These are phyloP conservation scores for Nesometra sesokonis DNA, from an alignment of 35 echinoderm and acorn worm genomes.

Conservation along the genomic window DNA sequence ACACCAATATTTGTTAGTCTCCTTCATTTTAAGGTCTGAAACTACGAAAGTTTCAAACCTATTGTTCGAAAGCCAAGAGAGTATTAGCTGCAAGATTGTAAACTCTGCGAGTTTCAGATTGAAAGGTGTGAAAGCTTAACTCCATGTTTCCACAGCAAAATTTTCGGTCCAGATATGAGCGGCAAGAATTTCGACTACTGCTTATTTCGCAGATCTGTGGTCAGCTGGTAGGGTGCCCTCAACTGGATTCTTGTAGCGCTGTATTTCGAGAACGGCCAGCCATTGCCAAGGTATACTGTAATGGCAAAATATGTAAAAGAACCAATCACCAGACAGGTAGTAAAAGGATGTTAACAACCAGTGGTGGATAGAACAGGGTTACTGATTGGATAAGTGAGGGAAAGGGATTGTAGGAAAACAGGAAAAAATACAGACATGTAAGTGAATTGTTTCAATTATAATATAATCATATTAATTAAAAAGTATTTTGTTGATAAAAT, in stretches of 20 bases:
- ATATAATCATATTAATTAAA: too few relatives aligned
- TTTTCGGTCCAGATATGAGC: neutral
- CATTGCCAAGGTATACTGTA: neutral
- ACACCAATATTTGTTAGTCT: too few relatives aligned
- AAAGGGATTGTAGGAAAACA: too few relatives aligned
- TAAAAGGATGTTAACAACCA: neutral
- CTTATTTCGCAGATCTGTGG: neutral
- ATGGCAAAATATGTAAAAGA: neutral
- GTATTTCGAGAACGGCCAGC: neutral
- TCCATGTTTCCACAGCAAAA: neutral
- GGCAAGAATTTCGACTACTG: neutral
- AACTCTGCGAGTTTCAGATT: too few relatives aligned
- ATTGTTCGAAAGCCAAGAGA: too few relatives aligned
- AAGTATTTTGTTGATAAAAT: too few relatives aligned
- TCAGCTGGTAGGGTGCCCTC: neutral
- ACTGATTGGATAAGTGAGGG: neutral
- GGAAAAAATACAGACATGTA: too few relatives aligned
- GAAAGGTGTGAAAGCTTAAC: neutral
- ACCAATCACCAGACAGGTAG: neutral
- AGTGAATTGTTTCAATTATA: too few relatives aligned
- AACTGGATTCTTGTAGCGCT: neutral
- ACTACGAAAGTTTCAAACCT: too few relatives aligned
- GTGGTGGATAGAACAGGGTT: neutral
- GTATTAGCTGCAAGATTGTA: too few relatives aligned
- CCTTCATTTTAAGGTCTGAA: too few relatives aligned